Percentiles rank a stretch among this genome's conserved stretches.
Conservation (phyloP, 1,140 invertebrate genomes). For the Drosophila kohkoa region DNA sequence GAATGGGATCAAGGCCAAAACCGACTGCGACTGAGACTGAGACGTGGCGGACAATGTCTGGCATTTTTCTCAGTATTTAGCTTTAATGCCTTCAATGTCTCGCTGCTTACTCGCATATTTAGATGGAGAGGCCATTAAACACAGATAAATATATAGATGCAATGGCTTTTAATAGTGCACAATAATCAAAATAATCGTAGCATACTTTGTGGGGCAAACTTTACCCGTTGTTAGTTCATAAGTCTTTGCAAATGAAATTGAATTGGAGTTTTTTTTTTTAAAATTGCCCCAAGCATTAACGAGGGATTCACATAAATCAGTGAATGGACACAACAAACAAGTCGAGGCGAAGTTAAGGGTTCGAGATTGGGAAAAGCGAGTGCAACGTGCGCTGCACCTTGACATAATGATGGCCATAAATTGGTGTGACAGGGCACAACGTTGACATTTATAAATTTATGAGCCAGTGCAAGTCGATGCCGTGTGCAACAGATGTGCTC, state of each 20-base stretch:
- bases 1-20: slow-evolving; percentile 12
- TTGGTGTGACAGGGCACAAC: slow-evolving; percentile 44
- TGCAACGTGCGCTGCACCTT: slow-evolving; percentile 55
- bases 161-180: not conserved
- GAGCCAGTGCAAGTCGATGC: slow-evolving; percentile 37
- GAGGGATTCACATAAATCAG: not conserved
- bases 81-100: slow-evolving; percentile 1
- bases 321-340: too few species aligned
- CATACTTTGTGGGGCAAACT: slow-evolving; percentile 23
- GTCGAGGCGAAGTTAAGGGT: not conserved
- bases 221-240: not conserved
- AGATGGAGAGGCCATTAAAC: not conserved
- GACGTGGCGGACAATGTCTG: slow-evolving; percentile 13
- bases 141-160: not conserved
- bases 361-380: not conserved
- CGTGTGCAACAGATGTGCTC: slow-evolving; percentile 58
- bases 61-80: not conserved
- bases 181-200: not conserved
- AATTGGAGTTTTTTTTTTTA: not conserved
- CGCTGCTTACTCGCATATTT: not conserved
- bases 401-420: slow-evolving; percentile 61
- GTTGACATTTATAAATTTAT: slow-evolving; percentile 73
- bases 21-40: not conserved
- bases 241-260: not conserved
- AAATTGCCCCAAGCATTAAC: too few species aligned